phyloP scores from a whole-genome alignment of 2,797 vertebrate genomes.

The Erpetoichthys calabaricus region DNA sequence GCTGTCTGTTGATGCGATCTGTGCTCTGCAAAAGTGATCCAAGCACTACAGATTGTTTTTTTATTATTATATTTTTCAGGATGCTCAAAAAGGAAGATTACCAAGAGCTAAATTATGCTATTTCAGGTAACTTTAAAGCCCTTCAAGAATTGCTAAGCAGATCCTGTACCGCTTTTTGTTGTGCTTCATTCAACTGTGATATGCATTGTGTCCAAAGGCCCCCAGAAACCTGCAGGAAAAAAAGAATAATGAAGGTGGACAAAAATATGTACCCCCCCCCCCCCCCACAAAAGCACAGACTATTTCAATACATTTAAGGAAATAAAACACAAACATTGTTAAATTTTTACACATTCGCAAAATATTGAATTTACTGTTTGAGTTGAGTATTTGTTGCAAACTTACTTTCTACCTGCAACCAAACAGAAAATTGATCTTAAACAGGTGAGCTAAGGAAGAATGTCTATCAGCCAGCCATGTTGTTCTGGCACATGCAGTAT shows the following conservation, averaged over 20 bases:
- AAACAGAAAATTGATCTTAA: no score
- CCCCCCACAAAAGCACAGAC: not conserved
- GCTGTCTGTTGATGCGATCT: constrained; percentile 32
- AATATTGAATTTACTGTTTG: no score
- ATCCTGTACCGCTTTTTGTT: constrained; percentile 92
- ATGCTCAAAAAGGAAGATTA: constrained; percentile 57
- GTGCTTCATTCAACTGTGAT: constrained; percentile 75
- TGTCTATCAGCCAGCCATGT: no score
- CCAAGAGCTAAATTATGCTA: constrained; percentile 57
- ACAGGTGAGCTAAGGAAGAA: no score
- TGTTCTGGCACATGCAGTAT: no score
- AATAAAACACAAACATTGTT: not conserved
- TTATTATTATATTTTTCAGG: constrained; percentile 32
- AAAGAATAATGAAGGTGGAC: not conserved
- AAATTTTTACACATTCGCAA: not conserved
- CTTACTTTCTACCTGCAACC: no score
- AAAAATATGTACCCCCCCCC: not conserved
- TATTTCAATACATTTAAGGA: not conserved
- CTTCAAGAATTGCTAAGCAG: constrained; percentile 86
- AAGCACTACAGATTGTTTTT: constrained; percentile 50
- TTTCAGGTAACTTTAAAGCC: constrained; percentile 41
- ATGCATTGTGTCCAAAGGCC: constrained; percentile 90
- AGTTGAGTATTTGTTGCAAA: no score
- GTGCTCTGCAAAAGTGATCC: constrained; percentile 43
- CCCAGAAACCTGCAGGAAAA: constrained; percentile 64